These are phyloP conservation scores for Xyliphius kryptos DNA, from an alignment of 2,113 vertebrate genomes.

Conservation along the genomic window DNA sequence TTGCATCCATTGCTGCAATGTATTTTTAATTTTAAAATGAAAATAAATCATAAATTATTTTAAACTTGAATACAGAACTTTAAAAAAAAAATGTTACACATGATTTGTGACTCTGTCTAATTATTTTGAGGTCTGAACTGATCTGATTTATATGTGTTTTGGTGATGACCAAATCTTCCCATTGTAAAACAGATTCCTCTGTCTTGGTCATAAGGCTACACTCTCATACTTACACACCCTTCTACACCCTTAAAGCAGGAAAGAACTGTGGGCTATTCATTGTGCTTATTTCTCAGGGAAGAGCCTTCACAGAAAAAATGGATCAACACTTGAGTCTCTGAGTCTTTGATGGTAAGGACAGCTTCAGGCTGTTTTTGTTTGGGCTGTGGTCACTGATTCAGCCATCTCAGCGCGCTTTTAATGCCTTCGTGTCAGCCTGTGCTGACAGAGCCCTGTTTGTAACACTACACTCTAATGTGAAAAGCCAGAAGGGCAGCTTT, in stretches of 20 bases:
- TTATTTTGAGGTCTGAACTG: no score
- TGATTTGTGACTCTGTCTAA: no score
- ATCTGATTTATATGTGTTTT: neutral
- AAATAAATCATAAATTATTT: no score
- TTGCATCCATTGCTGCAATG: no score
- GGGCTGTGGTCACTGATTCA: slow-evolving; percentile 30
- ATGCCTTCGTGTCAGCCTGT: slow-evolving; percentile 16
- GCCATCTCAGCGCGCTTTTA: slow-evolving; percentile 10
- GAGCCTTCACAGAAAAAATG: slow-evolving; percentile 30
- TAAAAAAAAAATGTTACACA: no score
- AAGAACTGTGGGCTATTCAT: slow-evolving; percentile 40
- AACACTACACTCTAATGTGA: slow-evolving; percentile 24
- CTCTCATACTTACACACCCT: slow-evolving; percentile 7
- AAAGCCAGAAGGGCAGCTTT: slow-evolving; percentile 11
- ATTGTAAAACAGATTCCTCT: neutral
- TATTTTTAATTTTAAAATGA: no score
- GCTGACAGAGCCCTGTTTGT: slow-evolving; percentile 19
- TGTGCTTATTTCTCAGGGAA: slow-evolving; percentile 31
- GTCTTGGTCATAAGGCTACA: slow-evolving; percentile 1
- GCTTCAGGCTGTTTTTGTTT: slow-evolving; percentile 37
- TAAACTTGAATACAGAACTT: no score
- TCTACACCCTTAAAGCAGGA: slow-evolving; percentile 5
- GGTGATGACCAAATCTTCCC: slow-evolving; percentile 3
- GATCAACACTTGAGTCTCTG: slow-evolving; percentile 30
- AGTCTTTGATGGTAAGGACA: slow-evolving; percentile 36